Evolutionary conservation across 2,113 vertebrate species (phyloP).

Genomic region (Gila orcuttii): DNA sequence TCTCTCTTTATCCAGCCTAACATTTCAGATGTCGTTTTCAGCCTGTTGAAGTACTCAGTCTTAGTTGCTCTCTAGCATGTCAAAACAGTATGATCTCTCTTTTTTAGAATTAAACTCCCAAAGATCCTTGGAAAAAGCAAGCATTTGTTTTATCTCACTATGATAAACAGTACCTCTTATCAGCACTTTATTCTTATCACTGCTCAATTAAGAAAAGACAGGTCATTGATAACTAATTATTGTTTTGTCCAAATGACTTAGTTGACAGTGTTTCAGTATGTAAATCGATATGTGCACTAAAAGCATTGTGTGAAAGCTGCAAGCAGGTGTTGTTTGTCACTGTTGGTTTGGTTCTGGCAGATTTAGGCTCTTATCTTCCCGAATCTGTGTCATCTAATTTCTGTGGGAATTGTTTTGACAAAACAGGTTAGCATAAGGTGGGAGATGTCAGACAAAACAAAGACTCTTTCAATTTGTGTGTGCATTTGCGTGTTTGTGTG

Average conservation of each 20-base stretch:
- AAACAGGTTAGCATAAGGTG: slow-evolving; percentile 81
- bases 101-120: background rate
- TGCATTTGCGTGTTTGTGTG: slow-evolving; percentile 41
- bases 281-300: slow-evolving; percentile 30
- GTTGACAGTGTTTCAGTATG: slow-evolving; percentile 1
- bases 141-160: background rate
- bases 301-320: slow-evolving; percentile 14
- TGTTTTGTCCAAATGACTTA: background rate
- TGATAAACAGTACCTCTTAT: background rate
- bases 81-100: background rate
- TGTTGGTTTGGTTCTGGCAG: slow-evolving; percentile 75
- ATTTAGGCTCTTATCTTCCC: slow-evolving; percentile 74
- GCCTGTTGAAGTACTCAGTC: background rate
- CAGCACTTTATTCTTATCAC: background rate
- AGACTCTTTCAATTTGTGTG: slow-evolving; percentile 63
- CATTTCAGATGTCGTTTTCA: slow-evolving; percentile 22
- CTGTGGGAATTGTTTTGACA: slow-evolving; percentile 82
- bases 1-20: slow-evolving; percentile 57
- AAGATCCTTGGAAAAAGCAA: background rate
- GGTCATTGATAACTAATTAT: background rate
- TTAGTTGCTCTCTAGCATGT: background rate
- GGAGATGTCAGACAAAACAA: slow-evolving; percentile 73
- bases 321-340: slow-evolving; percentile 62
- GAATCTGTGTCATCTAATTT: slow-evolving; percentile 78
- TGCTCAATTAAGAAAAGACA: background rate